Evolutionary conservation across 2,113 vertebrate genomes (phyloP), one percentile per base, ranked within the genome.

Genomic region (Seriola dumerili): DNA sequence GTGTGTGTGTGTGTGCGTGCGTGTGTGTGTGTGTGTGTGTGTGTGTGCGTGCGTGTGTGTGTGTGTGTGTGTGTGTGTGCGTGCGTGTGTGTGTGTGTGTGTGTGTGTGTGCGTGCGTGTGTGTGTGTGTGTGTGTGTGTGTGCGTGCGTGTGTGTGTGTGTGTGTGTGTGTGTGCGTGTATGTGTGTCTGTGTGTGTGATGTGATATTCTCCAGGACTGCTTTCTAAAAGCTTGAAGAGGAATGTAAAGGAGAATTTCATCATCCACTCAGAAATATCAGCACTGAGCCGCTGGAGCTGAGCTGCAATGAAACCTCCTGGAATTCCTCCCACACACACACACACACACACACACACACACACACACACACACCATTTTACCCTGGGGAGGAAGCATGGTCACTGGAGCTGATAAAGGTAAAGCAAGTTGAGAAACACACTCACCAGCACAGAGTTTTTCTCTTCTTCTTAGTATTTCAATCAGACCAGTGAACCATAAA

Each of bases 261-360:
- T 85, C 87, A 80, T 91, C 82, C 85, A 85, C 88, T 93, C 83
- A 78, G 65, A 84, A 91, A 77, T 85, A 78, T 85, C 87, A 88
- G 67, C 71, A 62, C 78, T 46, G 55, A 83, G 57, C n/a, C 6
- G 2, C 57, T 69, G 62, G 36, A 72, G 86, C 29, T 68, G 68
- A 84, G 72, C 75, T 48, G 4, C 81, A 63, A 40, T 13, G 65
- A 64, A 79, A 21, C 50, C 50, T 79, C 70, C 78, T 89, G 73
- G 74, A 87, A 88, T 75, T 59, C 61, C 59, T 86, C 36, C 42
- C 34, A 23, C 42, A 8, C 67, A 21, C 54, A 46, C 44, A 29
- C 29, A 29, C 29, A 29, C 29, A 29, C 29, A 29, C 29, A 29
- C 29, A 29, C 25, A 29, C 29, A 50, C 19, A 38, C 17, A 61